Percentiles rank a stretch among this genome's conserved stretches.
Evolutionary conservation across 1,140 invertebrate genomes (phyloP).

Genomic region (Panulirus ornatus): DNA sequence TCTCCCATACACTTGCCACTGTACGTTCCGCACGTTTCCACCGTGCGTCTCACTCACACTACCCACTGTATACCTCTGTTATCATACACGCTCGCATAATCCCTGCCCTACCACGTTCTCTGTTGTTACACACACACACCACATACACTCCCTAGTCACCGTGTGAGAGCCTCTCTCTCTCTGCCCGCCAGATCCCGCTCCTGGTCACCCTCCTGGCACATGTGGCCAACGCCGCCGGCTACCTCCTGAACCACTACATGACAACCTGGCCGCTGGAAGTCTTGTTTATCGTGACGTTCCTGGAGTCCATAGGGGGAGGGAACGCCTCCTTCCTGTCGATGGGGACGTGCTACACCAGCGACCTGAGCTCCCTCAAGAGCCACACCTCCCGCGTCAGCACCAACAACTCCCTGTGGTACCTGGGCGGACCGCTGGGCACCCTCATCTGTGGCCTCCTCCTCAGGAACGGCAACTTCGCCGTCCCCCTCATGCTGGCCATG

Average conservation of each 20-base stretch:
- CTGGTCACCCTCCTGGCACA: constrained; percentile 43
- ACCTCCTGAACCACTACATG: constrained; percentile 44
- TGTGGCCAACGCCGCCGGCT: constrained; percentile 35
- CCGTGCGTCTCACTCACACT: too few species aligned
- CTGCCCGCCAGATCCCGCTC: constrained; percentile 54
- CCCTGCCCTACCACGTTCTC: too few species aligned
- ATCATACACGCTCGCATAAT: too few species aligned
- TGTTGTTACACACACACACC: too few species aligned
- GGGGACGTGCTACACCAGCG: constrained; percentile 55
- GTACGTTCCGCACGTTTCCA: too few species aligned
- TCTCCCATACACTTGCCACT: too few species aligned
- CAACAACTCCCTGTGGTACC: constrained; percentile 63
- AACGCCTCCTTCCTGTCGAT: constrained; percentile 56
- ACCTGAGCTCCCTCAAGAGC: constrained; percentile 45
- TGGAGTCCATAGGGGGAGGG: constrained; percentile 56
- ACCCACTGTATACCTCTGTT: too few species aligned
- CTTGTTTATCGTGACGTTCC: constrained; percentile 51
- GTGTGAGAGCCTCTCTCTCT: too few species aligned
- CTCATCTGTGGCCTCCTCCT: constrained; percentile 45
- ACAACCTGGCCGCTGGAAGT: constrained; percentile 53
- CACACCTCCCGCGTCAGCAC: constrained; percentile 54
- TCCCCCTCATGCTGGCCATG: constrained; percentile 42
- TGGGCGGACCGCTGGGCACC: constrained; percentile 65
- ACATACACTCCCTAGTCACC: too few species aligned
- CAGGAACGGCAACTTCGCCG: constrained; percentile 26